phyloP scores from a whole-genome alignment of 2,888 invertebrate genomes.

The Ceraclea dissimilis region DNA sequence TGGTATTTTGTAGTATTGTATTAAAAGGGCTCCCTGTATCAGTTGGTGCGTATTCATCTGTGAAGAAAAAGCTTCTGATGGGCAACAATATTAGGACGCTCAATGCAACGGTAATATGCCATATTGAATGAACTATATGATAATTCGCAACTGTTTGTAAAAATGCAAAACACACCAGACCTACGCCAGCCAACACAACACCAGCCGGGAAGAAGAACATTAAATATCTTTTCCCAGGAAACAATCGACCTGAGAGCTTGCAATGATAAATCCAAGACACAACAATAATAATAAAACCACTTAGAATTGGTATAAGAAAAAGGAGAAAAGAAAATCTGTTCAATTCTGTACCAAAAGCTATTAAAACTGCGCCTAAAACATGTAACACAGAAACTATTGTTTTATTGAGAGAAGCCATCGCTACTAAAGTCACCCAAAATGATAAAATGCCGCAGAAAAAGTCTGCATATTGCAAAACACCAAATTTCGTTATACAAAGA shows the following conservation, averaged over 20 bases:
- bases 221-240: constrained; percentile 58
- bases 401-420: constrained; percentile 68
- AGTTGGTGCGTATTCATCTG: neutral
- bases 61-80: constrained; percentile 49
- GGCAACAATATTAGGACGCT: constrained; percentile 76
- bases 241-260: constrained; percentile 47
- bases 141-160: constrained; percentile 83
- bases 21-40: neutral
- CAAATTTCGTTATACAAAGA: constrained; percentile 67
- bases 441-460: constrained; percentile 80
- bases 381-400: constrained; percentile 55
- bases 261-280: constrained; percentile 67
- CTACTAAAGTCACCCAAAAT: constrained; percentile 82
- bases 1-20: neutral
- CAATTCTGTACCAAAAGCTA: constrained; percentile 74
- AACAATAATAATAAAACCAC: constrained; percentile 59
- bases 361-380: constrained; percentile 66
- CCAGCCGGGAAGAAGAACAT: constrained; percentile 60
- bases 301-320: constrained; percentile 64
- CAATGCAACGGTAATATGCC: constrained; percentile 80
- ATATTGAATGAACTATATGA: constrained; percentile 77
- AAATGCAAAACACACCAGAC: constrained; percentile 73
- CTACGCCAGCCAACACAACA: constrained; percentile 57
- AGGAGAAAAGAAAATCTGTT: constrained; percentile 74
- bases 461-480: constrained; percentile 78